These are phyloP conservation scores for Eulemur rufifrons DNA, from an alignment of 2,113 vertebrate species.

Conservation along the genomic window DNA sequence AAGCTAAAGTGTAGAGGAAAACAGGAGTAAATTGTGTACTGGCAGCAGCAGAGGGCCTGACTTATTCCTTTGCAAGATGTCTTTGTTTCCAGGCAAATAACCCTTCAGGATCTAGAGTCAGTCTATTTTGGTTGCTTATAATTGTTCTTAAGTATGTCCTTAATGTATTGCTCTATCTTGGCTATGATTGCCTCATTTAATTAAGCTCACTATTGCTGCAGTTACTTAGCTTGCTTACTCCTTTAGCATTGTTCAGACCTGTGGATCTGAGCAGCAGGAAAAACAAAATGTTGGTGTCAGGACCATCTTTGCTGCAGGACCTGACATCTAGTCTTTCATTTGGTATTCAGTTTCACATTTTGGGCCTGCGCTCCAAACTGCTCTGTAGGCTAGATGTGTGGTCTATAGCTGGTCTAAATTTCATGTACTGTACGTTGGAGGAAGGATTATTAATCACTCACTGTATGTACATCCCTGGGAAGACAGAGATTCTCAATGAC, in stretches of 20 bases:
- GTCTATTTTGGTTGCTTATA: not conserved
- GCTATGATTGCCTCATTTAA: not conserved
- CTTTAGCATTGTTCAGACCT: not conserved
- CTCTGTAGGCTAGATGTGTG: not conserved
- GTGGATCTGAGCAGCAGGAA: not conserved
- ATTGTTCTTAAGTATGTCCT: not conserved
- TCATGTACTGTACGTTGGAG: not conserved
- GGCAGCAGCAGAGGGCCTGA: not conserved
- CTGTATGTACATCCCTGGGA: not conserved
- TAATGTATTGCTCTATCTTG: not conserved
- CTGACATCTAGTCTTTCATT: not conserved
- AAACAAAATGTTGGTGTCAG: not conserved
- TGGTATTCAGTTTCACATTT: not conserved
- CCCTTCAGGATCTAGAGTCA: not conserved
- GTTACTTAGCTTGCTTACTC: not conserved
- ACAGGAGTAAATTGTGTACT: not conserved
- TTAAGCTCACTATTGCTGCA: not conserved
- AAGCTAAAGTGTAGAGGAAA: not conserved
- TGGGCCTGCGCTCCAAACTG: not conserved
- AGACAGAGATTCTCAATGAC: not conserved
- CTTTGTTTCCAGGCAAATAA: not conserved
- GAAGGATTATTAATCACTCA: not conserved
- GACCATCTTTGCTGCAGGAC: not conserved
- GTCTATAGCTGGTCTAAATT: not conserved
- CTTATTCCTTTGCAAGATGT: not conserved